Evolutionary conservation across 2,888 invertebrate species (phyloP).

Genomic region (Argynnis bischoffii): DNA sequence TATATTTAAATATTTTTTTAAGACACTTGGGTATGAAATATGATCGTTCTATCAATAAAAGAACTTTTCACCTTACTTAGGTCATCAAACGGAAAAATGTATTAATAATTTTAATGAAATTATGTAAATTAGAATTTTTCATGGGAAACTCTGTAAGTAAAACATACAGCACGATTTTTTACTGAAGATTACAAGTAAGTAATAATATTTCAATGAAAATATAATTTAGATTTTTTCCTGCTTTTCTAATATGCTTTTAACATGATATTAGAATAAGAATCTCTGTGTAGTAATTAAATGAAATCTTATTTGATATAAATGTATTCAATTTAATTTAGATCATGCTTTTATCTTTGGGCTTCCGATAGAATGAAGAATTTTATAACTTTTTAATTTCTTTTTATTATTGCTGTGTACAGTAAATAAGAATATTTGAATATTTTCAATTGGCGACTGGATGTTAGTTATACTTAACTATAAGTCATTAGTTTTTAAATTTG

Average conservation of each 20-base stretch:
- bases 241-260: constrained; percentile 26
- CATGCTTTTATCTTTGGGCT: constrained; percentile 14
- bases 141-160: neutral
- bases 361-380: constrained; percentile 3
- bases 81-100: no score
- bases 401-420: no score
- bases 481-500: no score
- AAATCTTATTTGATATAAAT: constrained; percentile 20
- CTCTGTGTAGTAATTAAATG: constrained; percentile 25
- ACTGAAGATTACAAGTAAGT: constrained; percentile 12
- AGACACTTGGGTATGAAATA: no score
- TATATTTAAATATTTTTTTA: no score
- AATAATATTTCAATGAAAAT: constrained; percentile 27
- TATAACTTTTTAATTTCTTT: no score
- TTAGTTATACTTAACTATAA: no score
- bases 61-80: no score
- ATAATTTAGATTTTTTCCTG: constrained; percentile 27
- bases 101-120: neutral
- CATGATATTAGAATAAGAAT: constrained; percentile 27
- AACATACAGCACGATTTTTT: constrained; percentile 3
- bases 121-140: neutral
- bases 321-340: constrained; percentile 18
- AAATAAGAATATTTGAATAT: no score
- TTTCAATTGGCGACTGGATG: no score
- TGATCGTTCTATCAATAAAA: no score